These are phyloP conservation scores for Pelobates fuscus DNA, from an alignment of 2,113 vertebrate genomes.

Conservation along the genomic window DNA sequence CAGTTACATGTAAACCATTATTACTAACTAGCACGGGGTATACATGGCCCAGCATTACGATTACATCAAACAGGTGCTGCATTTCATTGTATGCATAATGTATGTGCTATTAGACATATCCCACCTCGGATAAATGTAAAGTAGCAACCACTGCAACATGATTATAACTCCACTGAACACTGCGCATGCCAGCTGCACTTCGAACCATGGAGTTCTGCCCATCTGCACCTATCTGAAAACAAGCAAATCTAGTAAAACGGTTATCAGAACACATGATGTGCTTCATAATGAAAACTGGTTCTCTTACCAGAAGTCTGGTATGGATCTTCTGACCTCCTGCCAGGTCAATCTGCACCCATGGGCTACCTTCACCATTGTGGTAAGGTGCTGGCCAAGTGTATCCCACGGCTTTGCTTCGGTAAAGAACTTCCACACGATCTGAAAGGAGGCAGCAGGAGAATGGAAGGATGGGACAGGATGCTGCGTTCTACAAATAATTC, in stretches of 20 bases:
- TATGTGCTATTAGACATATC: too few relatives aligned
- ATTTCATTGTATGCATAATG: too few relatives aligned
- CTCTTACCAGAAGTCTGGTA: slow-evolving; percentile 89
- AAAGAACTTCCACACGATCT: slow-evolving; percentile 87
- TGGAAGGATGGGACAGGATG: background rate
- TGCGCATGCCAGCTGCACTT: slow-evolving; percentile 78
- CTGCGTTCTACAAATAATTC: background rate
- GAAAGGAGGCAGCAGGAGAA: slow-evolving; percentile 7
- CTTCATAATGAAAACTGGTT: too few relatives aligned
- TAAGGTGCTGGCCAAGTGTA: slow-evolving; percentile 84
- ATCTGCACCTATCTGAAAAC: slow-evolving; percentile 87
- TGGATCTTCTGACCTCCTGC: slow-evolving; percentile 85
- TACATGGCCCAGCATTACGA: too few relatives aligned
- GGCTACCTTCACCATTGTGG: slow-evolving; percentile 70
- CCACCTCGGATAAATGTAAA: slow-evolving; percentile 88
- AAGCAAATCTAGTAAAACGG: slow-evolving; percentile 56
- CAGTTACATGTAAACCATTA: too few relatives aligned
- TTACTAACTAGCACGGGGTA: too few relatives aligned
- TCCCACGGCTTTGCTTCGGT: slow-evolving; percentile 82
- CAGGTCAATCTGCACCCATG: slow-evolving; percentile 90
- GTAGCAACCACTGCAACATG: slow-evolving; percentile 95
- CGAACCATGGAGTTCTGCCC: slow-evolving; percentile 90
- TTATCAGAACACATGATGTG: slow-evolving; percentile 37
- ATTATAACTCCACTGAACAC: slow-evolving; percentile 87
- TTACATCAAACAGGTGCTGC: too few relatives aligned